Evolutionary conservation across 2,113 vertebrate genomes (phyloP).

Genomic region (Paraplagusia blochii): DNA sequence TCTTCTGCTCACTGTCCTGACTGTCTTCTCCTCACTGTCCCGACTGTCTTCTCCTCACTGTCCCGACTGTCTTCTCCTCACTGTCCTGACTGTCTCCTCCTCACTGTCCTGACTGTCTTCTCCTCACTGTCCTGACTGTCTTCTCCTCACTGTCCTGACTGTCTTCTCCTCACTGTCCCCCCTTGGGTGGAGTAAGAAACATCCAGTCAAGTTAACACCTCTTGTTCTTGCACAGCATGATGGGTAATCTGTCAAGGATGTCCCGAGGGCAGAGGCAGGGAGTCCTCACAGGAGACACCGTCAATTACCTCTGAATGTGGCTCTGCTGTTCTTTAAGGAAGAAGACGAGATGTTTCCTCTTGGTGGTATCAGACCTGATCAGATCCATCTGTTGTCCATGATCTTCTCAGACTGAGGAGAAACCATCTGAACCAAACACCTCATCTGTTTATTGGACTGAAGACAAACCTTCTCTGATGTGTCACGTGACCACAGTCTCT

Average conservation of each 20-base stretch:
- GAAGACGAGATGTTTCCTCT: no score
- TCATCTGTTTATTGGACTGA: constrained; percentile 9
- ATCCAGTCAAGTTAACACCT: constrained; percentile 32
- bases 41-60: constrained; percentile 48
- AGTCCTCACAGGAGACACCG: constrained; percentile 22
- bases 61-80: constrained; percentile 48
- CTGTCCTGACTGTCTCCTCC: constrained; percentile 49
- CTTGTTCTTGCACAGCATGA: constrained; percentile 52
- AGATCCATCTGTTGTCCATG: no score
- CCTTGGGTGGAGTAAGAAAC: constrained; percentile 39
- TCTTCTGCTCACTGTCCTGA: no score
- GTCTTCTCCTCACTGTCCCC: constrained; percentile 41
- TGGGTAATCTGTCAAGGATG: constrained; percentile 52
- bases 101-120: constrained; percentile 49
- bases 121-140: constrained; percentile 42
- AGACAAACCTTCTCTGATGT: constrained; percentile 18
- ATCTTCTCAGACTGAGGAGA: no score
- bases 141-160: constrained; percentile 48
- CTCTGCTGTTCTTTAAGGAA: no score
- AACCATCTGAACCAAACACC: no score
- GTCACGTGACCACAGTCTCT: background rate
- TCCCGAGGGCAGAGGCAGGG: constrained; percentile 49
- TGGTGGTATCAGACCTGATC: no score
- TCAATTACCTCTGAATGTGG: constrained; percentile 37
- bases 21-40: constrained; percentile 47